phyloP scores from a whole-genome alignment of 2,888 invertebrate genomes.

The Lepetodrilus schrolli region DNA sequence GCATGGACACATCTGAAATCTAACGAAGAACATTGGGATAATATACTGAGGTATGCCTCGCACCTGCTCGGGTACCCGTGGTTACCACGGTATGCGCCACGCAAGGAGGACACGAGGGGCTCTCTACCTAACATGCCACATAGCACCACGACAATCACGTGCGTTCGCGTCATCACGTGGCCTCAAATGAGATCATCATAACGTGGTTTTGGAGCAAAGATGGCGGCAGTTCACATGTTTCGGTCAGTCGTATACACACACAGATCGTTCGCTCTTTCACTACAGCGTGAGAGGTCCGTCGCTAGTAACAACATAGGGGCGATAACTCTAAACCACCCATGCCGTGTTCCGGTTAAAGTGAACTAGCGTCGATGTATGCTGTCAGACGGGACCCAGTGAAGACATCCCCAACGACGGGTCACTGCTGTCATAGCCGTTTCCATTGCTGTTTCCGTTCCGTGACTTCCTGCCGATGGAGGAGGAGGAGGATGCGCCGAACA shows the following conservation, averaged over 20 bases:
- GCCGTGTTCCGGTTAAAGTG: conserved; percentile 2
- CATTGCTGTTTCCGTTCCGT: conserved; percentile 41
- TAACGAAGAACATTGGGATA: background rate
- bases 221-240: conserved; percentile 19
- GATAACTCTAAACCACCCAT: conserved; percentile 7
- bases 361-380: conserved; percentile 7
- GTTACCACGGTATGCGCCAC: too few relatives aligned
- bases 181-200: conserved; percentile 4
- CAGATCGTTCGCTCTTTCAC: background rate
- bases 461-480: conserved; percentile 8
- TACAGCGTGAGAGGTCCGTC: conserved; percentile 4
- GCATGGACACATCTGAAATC: background rate
- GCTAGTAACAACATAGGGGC: conserved; percentile 14
- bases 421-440: conserved; percentile 34
- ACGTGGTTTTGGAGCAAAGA: conserved; percentile 19
- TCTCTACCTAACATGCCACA: background rate
- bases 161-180: background rate
- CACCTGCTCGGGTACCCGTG: conserved; percentile 5
- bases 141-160: conserved; percentile 19
- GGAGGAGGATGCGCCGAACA: conserved; percentile 4
- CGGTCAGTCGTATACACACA: background rate
- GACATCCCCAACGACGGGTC: conserved; percentile 11
- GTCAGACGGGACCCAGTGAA: conserved; percentile 27
- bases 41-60: background rate
- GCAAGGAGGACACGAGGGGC: conserved; percentile 15